These are phyloP conservation scores for Megaceryle alcyon DNA, from an alignment of 2,797 vertebrate species.

Conservation along the genomic window DNA sequence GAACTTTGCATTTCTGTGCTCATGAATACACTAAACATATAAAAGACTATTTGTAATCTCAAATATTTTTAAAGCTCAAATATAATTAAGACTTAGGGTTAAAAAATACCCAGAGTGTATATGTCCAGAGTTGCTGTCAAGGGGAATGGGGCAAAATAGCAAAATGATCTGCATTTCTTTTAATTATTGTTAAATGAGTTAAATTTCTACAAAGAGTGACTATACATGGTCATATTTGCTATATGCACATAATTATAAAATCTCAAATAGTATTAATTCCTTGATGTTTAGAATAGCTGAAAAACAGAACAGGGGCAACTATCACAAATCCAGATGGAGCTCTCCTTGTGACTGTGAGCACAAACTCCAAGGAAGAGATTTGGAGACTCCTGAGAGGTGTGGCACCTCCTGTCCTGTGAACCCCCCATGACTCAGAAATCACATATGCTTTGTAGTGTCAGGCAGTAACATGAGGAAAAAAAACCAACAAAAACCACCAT, in stretches of 20 bases:
- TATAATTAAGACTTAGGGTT: slow-evolving; percentile 29
- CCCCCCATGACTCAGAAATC: neutral
- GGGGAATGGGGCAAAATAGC: neutral
- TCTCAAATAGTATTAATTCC: slow-evolving; percentile 43
- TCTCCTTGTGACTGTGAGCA: neutral
- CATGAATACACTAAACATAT: neutral
- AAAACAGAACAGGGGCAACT: slow-evolving; percentile 11
- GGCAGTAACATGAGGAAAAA: neutral
- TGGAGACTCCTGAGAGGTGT: neutral
- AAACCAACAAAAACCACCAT: neutral
- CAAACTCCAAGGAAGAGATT: neutral
- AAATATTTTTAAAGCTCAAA: neutral
- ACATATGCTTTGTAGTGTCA: neutral
- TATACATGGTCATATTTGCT: slow-evolving; percentile 13
- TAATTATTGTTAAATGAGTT: slow-evolving; percentile 10
- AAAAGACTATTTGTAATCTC: neutral
- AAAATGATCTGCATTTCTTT: neutral
- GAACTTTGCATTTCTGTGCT: neutral
- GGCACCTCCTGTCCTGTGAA: neutral
- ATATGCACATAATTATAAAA: neutral
- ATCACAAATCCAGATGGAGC: neutral
- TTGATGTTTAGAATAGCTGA: slow-evolving; percentile 45
- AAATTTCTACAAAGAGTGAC: slow-evolving; percentile 42
- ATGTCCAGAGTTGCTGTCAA: neutral
- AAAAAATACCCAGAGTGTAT: neutral